Conservation (phyloP, 2,888 invertebrate species). For the Parascotia fuliginaria region DNA sequence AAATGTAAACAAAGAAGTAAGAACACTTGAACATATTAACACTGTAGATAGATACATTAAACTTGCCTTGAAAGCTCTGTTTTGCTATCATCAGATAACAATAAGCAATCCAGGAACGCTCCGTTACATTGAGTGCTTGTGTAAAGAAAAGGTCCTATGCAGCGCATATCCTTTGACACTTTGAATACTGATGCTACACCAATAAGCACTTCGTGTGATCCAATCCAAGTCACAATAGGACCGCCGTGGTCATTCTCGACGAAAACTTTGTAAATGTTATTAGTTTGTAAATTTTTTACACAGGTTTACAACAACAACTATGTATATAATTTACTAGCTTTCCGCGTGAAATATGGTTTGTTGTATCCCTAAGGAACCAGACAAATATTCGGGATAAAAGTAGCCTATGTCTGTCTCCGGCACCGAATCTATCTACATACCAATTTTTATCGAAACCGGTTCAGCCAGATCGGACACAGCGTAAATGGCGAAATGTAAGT, state of each 20-base stretch:
- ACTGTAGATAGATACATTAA: neutral
- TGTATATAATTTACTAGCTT: too few relatives aligned
- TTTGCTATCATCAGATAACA: constrained; percentile 17
- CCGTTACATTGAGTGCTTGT: constrained; percentile 62
- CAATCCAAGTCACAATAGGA: constrained; percentile 58
- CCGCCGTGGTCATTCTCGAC: constrained; percentile 67
- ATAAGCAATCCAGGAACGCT: constrained; percentile 54
- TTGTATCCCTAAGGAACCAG: too few relatives aligned
- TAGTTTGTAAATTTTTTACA: neutral
- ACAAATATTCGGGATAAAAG: too few relatives aligned
- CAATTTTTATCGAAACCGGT: too few relatives aligned
- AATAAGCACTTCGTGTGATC: constrained; percentile 48
- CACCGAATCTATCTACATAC: too few relatives aligned
- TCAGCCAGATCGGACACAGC: too few relatives aligned
- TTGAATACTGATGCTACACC: constrained; percentile 63
- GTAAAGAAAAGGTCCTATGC: constrained; percentile 58
- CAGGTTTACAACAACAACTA: too few relatives aligned
- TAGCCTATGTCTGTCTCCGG: too few relatives aligned
- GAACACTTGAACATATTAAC: too few relatives aligned
- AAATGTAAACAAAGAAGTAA: too few relatives aligned
- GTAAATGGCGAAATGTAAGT: too few relatives aligned
- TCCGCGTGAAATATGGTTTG: too few relatives aligned
- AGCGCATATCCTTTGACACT: constrained; percentile 33
- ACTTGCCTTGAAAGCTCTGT: neutral
- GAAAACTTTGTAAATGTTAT: neutral